Percentiles rank a stretch among this genome's conserved stretches.
These are phyloP conservation scores for Polyodon spathula DNA, from an alignment of 2,113 vertebrate genomes.

Conservation along the genomic window DNA sequence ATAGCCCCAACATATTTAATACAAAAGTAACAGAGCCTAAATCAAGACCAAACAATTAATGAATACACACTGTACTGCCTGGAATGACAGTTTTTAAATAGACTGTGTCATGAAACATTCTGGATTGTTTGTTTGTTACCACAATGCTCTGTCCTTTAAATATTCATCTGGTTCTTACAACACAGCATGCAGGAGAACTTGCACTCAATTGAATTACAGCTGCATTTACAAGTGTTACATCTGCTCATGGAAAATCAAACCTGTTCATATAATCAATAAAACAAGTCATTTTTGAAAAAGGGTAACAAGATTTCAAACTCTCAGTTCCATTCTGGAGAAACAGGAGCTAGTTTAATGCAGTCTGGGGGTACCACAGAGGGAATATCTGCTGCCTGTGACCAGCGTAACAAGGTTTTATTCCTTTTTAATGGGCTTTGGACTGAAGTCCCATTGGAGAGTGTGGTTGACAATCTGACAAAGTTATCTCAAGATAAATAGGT, in stretches of 20 bases:
- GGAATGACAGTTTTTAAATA: too few relatives aligned
- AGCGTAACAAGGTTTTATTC: conserved; percentile 66
- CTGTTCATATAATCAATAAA: conserved; percentile 72
- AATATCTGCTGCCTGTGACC: conserved; percentile 69
- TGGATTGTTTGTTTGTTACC: too few relatives aligned
- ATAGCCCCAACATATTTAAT: too few relatives aligned
- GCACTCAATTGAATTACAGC: conserved; percentile 51
- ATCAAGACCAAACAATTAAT: too few relatives aligned
- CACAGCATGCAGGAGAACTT: background rate
- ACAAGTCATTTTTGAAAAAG: conserved; percentile 52
- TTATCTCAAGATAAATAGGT: conserved; percentile 84
- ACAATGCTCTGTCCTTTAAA: too few relatives aligned
- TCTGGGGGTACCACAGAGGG: conserved; percentile 52
- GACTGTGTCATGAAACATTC: too few relatives aligned
- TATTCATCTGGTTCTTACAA: conserved; percentile 21
- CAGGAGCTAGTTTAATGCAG: conserved; percentile 56
- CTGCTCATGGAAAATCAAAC: conserved; percentile 63
- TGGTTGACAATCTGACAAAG: conserved; percentile 86
- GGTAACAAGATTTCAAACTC: conserved; percentile 65
- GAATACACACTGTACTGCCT: too few relatives aligned
- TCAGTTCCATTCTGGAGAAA: conserved; percentile 53
- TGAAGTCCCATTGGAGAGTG: conserved; percentile 73
- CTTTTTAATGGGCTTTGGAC: conserved; percentile 71
- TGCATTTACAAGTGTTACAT: conserved; percentile 66
- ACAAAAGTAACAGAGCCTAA: too few relatives aligned